A percentile compares a stretch with the other conserved stretches of the same genome.
phyloP scores from a whole-genome alignment of 2,113 vertebrate species.

The Theristicus caerulescens region DNA sequence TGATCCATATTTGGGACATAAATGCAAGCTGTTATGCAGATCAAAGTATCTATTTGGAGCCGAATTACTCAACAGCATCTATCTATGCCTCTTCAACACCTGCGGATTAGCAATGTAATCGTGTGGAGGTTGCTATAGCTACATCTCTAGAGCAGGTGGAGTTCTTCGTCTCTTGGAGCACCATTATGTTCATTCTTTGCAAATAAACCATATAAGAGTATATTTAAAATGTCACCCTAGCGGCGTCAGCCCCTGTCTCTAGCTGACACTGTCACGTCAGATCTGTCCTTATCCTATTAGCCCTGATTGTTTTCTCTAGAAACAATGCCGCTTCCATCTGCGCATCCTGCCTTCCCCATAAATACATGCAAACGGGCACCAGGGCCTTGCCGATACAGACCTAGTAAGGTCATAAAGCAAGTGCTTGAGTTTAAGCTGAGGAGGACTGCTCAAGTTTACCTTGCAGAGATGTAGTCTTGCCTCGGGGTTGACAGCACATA shows the following conservation, averaged over 20 bases:
- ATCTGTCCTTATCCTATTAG: neutral
- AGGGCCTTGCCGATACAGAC: neutral
- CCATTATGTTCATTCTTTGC: conserved; percentile 33
- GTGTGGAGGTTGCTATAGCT: conserved; percentile 67
- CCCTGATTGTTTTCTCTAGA: neutral
- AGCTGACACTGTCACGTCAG: neutral
- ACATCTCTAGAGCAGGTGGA: conserved; percentile 60
- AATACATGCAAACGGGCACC: neutral
- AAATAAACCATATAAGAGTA: neutral
- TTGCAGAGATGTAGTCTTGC: neutral
- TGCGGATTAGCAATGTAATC: conserved; percentile 58
- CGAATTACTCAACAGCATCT: conserved; percentile 63
- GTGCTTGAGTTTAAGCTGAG: neutral
- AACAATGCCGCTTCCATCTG: neutral
- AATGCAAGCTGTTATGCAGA: conserved; percentile 66
- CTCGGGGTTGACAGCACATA: neutral
- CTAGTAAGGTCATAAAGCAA: neutral
- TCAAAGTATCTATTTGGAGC: conserved; percentile 63
- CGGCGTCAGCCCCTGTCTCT: neutral
- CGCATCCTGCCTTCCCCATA: neutral
- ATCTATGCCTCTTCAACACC: conserved; percentile 68
- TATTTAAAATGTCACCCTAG: conserved; percentile 15
- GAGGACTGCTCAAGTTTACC: neutral
- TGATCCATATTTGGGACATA: conserved; percentile 47
- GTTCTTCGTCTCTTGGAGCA: conserved; percentile 25